Base-by-base conservation (phyloP, 2,888 invertebrate genomes). In the Acronicta psi region DNA sequence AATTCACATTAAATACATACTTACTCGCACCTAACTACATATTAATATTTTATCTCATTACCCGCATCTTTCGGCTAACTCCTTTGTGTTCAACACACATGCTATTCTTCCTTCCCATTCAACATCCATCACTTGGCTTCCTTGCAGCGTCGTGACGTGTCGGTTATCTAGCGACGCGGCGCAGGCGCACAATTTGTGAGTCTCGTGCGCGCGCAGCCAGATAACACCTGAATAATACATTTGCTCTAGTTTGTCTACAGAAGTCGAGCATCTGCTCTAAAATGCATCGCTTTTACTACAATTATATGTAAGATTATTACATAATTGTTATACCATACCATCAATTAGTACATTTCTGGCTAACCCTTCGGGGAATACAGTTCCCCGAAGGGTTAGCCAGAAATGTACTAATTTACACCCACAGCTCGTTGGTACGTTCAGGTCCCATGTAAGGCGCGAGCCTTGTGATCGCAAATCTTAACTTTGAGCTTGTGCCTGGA, bases 211-310 rank as follows among this genome's bases (percentile, higher is more conserved):
- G 70, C 81, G 76, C 75, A 77, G 80, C 59, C 72, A 79, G 90
- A 90, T 90, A 89, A 44, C 59, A 81, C 80, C 83, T 88, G 86
- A 87, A 88, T 88, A 88, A 90, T 86, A 86, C 88, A 87, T 84
- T 85, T 81, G 83, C 80, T 87, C 84, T 83, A 83, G 65, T 76
- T 81, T 34, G 34, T 34, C 34, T 6, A 34, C 34, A n/a, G 34
- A 34, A 34, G 34, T 34, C 34, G 34, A 34, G 34, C 34, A 34
- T 34, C 34, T n/a, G 34, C 34, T 50, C 57, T 44, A 66, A 38
- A 46, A 66, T 31, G 2, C 3, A 41, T 20, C 2, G 23, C 17
- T 46, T 45, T 38, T 31, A 11, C 13, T 14, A 20, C 17, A 31
- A 31, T 10, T 29, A 25, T 25, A 8, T 20, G 2, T 9, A 31